Base-by-base conservation (phyloP, 37 sponge, comb jelly and placozoan genomes). In the Eunapius fragilis region DNA sequence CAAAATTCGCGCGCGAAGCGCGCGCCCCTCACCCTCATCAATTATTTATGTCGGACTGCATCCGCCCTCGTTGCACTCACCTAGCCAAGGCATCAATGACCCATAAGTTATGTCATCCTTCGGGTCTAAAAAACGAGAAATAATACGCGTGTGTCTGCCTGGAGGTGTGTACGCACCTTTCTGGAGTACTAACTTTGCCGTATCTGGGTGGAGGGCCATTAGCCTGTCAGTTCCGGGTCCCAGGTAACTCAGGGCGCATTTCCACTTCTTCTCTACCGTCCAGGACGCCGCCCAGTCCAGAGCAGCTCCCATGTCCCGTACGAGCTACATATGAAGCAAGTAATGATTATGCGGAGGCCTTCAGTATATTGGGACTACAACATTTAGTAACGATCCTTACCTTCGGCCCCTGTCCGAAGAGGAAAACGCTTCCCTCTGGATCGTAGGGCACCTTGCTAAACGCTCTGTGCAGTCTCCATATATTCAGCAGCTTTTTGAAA, bases 331-430 rank as follows among this genome's bases (percentile, higher is more conserved):
- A 31, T 31, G 35, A 31, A 75, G 75, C 75, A n/a, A n/a, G 26
- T 6, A 70, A 25, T 3, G 28, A 28, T 28, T 28, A 13, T 10
- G 4, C 3, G 30, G 75, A 9, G 31, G 75, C 3, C n/a, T n/a
- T n/a, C n/a, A n/a, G n/a, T n/a, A n/a, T n/a, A n/a, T n/a, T n/a
- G n/a, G n/a, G n/a, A n/a, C n/a, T n/a, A 35, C 25, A 10, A 17
- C 14, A 71, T 23, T 10, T 7, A 7, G 73, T 2, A 14, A 72
- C n/a, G 14, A 11, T 5, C 58, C 58, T 72, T 69, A 67, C 77
- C 78, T 41, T 84, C 6, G 85, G 89, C 3, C 38, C 84, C 22
- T 89, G 89, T 25, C 89, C 89, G 25, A 89, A 41, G 34, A 89
- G 67, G 30, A 78, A 79, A 32, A 84, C 80, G 37, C 74, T 74